Conservation (phyloP, 2,888 invertebrate genomes). For the Cecidostiba fungosa region DNA sequence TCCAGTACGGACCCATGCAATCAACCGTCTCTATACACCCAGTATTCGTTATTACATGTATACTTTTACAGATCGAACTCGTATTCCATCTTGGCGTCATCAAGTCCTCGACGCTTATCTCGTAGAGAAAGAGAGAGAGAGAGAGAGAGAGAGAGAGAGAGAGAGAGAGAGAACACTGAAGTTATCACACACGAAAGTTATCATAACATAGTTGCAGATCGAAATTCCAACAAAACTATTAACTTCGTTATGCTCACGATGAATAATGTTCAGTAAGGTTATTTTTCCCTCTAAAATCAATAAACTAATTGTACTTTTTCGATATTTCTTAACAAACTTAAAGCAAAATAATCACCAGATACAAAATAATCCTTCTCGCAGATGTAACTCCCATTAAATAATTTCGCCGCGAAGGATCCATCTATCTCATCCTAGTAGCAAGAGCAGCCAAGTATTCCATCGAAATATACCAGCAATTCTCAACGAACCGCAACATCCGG, state of each 20-base stretch:
- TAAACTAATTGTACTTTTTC: no score
- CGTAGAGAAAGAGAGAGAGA: no score
- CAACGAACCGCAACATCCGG: background rate
- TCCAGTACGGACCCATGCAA: slow-evolving; percentile 41
- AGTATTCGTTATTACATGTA: background rate
- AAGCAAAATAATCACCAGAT: no score
- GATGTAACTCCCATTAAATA: no score
- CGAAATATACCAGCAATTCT: background rate
- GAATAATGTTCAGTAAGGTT: no score
- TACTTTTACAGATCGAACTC: background rate
- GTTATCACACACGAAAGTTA: no score
- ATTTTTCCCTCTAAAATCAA: no score
- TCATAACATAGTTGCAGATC: no score
- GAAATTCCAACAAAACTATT: no score
- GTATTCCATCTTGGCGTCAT: slow-evolving; percentile 27
- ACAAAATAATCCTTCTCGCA: background rate
- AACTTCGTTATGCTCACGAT: no score
- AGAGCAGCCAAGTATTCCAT: background rate
- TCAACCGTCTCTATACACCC: slow-evolving; percentile 32
- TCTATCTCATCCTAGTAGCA: background rate
- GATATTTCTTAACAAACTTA: no score
- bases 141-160: no score
- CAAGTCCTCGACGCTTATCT: background rate
- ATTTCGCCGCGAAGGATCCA: background rate
- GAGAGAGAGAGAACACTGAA: background rate